phyloP scores from a whole-genome alignment of 2,113 vertebrate genomes.

The Petroica traversi region DNA sequence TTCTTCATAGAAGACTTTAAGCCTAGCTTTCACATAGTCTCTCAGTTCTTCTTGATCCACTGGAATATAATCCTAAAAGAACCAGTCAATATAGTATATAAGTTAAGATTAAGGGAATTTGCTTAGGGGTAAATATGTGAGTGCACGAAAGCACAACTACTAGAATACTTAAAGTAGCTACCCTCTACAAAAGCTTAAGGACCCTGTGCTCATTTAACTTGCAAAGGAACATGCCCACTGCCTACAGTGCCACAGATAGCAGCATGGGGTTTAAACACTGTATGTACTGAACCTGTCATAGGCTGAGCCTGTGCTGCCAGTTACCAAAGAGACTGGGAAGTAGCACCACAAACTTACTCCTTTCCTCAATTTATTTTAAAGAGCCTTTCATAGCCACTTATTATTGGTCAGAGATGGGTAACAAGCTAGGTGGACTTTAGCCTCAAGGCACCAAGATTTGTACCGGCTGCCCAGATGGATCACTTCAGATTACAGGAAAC shows the following conservation, averaged over 20 bases:
- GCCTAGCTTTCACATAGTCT: slow-evolving; percentile 96
- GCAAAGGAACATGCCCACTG: not conserved
- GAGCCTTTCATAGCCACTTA: not conserved
- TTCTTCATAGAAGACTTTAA: slow-evolving; percentile 98
- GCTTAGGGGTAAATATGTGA: not conserved
- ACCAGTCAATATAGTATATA: not conserved
- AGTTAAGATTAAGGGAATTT: not conserved
- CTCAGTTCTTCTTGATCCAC: slow-evolving; percentile 97
- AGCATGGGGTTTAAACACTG: not conserved
- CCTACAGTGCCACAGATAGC: accelerated
- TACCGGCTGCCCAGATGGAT: not conserved
- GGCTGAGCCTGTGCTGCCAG: not conserved
- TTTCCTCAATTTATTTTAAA: not conserved
- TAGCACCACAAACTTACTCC: not conserved
- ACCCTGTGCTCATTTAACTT: not conserved
- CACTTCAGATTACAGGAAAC: not conserved
- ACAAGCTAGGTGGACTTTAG: not conserved
- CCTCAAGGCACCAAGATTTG: not conserved
- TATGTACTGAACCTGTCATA: not conserved
- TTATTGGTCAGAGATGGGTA: not conserved
- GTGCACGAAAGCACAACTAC: not conserved
- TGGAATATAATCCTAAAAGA: slow-evolving; percentile 91
- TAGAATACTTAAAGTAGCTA: not conserved
- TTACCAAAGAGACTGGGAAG: not conserved
- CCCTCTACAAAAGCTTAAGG: not conserved